Evolutionary conservation across 2,888 invertebrate genomes (phyloP), one percentile per base, ranked within the genome.

Genomic region (Drosophila phalerata): DNA sequence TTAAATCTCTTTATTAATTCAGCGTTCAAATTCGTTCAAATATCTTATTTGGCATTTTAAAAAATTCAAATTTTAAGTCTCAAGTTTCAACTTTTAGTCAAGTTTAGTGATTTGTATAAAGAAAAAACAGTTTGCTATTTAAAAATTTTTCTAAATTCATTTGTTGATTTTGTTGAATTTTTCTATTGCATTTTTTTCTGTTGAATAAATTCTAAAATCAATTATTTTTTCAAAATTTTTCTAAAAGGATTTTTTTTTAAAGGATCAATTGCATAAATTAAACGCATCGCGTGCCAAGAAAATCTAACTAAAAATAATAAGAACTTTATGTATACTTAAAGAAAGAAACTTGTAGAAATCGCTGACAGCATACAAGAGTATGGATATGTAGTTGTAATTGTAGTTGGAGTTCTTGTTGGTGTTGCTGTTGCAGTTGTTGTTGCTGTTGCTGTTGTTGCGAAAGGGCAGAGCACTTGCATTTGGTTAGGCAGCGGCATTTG

Each of bases 391-490:
- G 43, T 37, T 28, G 53, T 34, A 13, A 32, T 43, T 22, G 42
- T 52, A 15, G 40, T 30, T 40, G 28, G n/a, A 13, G 49, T 30
- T 22, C 30, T 30, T 40, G 40, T 17, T 47, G 47, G 5, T n/a
- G 48, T 15, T 25, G 19, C 10, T 37, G 17, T 48, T 57, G 58
- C n/a, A n/a, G n/a, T 17, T 28, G 38, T 11, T 34, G 43, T 19
- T 58, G 42, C 9, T 45, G 60, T 9, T 52, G 62, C 9, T 57
- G 69, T 58, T 65, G n/a, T 57, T 67, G 58, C 58, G 45, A 60
- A 65, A 81, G 81, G 78, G 78, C 77, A 66, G 53, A 85, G 82
- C 88, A 88, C 88, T 88, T 83, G 82, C 88, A 77, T 79, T 85
- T 88, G 62, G 65, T 53, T 72, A 79, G 80, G 80, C 84, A 77